Evolutionary conservation across 2,797 vertebrate species (phyloP).

Genomic region (Hozukius guyotensis): DNA sequence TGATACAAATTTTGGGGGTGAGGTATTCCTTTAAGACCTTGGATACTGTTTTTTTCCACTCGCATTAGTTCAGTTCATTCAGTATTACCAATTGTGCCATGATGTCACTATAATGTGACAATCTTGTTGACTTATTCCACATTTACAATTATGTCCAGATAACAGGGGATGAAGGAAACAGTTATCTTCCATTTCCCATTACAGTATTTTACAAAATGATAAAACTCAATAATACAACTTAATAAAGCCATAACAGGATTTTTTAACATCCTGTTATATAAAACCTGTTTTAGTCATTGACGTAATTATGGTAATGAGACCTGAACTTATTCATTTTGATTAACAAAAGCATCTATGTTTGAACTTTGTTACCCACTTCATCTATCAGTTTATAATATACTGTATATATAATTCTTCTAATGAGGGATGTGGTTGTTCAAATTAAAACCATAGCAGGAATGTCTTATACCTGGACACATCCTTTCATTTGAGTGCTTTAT

Average conservation of each 20-base stretch:
- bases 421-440: background rate
- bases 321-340: background rate
- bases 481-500: slow-evolving; percentile 56
- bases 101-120: background rate
- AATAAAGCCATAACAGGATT: background rate
- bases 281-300: background rate
- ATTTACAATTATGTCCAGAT: background rate
- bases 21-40: background rate
- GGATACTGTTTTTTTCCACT: background rate
- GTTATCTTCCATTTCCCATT: background rate
- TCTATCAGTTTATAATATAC: slow-evolving; percentile 16
- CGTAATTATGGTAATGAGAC: background rate
- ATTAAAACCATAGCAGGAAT: slow-evolving; percentile 45
- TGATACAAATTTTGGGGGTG: too few species aligned
- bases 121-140: background rate
- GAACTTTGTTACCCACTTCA: background rate
- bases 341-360: background rate
- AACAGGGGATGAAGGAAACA: background rate
- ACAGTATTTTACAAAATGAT: background rate
- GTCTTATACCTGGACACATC: slow-evolving; percentile 16
- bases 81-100: background rate
- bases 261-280: background rate
- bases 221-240: background rate
- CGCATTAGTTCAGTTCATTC: background rate
- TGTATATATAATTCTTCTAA: background rate